Evolutionary conservation across 2,888 invertebrate species (phyloP).

Genomic region (Coecobrya sp.): DNA sequence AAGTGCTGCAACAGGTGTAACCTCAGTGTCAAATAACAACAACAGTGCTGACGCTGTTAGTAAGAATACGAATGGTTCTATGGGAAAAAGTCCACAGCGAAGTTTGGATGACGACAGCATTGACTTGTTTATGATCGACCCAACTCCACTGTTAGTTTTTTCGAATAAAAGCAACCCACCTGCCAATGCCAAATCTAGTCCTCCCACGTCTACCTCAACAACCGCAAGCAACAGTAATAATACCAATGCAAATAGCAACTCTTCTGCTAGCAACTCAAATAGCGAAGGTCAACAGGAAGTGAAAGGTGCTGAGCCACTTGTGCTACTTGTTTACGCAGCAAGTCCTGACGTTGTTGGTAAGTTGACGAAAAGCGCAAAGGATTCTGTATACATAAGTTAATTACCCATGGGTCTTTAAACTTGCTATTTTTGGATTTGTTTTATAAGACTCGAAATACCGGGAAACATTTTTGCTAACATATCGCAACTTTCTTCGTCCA

Average conservation of each 20-base stretch:
- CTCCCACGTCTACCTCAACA: conserved; percentile 55
- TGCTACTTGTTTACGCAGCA: conserved; percentile 98
- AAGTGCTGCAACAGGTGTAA: conserved; percentile 12
- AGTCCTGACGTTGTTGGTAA: conserved; percentile 95
- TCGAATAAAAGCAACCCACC: conserved; percentile 72
- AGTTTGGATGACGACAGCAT: conserved; percentile 81
- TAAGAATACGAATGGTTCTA: conserved; percentile 33
- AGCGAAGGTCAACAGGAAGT: conserved; percentile 88
- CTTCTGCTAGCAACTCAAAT: neutral
- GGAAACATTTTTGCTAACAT: conserved; percentile 99
- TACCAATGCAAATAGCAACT: neutral
- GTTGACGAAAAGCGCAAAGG: conserved; percentile 50
- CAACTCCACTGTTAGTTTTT: conserved; percentile 81
- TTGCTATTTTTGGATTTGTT: neutral
- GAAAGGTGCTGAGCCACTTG: conserved; percentile 97
- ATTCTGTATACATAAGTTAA: neutral
- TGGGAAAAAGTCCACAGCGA: conserved; percentile 76
- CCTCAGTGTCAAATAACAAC: conserved; percentile 68
- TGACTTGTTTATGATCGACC: conserved; percentile 84
- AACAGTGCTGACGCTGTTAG: neutral
- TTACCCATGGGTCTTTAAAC: neutral
- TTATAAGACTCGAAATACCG: conserved; percentile 95
- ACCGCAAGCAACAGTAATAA: neutral
- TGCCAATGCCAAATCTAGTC: conserved; percentile 70
- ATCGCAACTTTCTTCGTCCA: conserved; percentile 97